phyloP scores from a whole-genome alignment of 1,140 invertebrate species.

The Solenopsis fugax region DNA sequence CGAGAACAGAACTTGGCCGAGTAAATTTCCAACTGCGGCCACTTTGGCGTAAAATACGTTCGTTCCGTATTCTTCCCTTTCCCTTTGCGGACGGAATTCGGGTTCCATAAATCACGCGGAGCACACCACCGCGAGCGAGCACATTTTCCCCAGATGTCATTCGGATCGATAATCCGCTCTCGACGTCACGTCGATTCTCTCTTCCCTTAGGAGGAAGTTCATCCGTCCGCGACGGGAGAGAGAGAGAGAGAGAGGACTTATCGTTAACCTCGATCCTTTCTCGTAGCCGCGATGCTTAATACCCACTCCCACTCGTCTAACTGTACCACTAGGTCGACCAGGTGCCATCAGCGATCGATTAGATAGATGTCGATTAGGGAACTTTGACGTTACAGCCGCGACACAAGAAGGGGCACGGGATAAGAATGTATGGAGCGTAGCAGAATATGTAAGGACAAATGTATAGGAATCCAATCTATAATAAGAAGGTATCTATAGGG shows the following conservation, averaged over 20 bases:
- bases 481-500: too few species aligned
- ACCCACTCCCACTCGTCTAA: conserved; percentile 73
- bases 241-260: conserved; percentile 67
- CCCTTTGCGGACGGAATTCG: neutral
- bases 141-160: conserved; percentile 57
- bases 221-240: conserved; percentile 53
- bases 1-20: neutral
- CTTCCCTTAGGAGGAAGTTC: conserved; percentile 58
- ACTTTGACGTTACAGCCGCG: conserved; percentile 10
- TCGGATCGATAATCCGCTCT: conserved; percentile 59
- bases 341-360: conserved; percentile 75
- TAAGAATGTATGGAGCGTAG: neutral
- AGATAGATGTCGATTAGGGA: conserved; percentile 65
- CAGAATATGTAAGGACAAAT: neutral
- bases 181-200: conserved; percentile 49
- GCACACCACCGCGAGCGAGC: neutral
- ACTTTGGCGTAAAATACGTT: neutral
- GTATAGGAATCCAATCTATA: neutral
- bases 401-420: neutral
- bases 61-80: neutral
- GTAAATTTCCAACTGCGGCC: neutral
- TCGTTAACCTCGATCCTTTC: conserved; percentile 80
- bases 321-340: conserved; percentile 79
- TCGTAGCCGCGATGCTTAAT: conserved; percentile 73
- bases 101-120: conserved; percentile 17